Conservation (phyloP, 2,113 vertebrate genomes). For the Sinocyclocheilus anshuiensis region DNA sequence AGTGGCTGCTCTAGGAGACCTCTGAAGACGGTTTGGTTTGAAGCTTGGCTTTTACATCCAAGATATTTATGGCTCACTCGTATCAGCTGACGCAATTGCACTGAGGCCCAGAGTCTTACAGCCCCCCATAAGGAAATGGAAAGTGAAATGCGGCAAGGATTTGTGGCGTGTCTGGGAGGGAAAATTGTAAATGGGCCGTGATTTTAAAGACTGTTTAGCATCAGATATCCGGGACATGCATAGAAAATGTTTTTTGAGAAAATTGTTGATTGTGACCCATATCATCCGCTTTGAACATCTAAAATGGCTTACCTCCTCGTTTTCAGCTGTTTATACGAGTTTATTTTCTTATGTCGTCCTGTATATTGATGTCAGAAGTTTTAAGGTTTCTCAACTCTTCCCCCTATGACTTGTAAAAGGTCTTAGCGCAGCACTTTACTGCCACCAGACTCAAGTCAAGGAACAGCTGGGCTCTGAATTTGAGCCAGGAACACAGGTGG, state of each 20-base stretch:
- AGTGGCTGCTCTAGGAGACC: not conserved
- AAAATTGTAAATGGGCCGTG: not conserved
- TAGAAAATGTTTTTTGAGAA: not conserved
- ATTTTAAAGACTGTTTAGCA: not conserved
- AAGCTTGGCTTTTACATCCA: slow-evolving; percentile 14
- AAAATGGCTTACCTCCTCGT: not conserved
- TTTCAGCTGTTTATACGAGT: slow-evolving; percentile 30
- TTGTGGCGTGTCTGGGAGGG: slow-evolving; percentile 14
- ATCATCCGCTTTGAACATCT: not conserved
- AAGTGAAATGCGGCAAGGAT: slow-evolving; percentile 62
- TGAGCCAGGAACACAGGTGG: slow-evolving; percentile 75
- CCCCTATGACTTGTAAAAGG: slow-evolving; percentile 63
- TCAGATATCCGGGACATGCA: not conserved
- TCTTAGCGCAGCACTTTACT: slow-evolving; percentile 77
- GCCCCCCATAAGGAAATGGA: slow-evolving; percentile 69
- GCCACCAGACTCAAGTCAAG: slow-evolving; percentile 69
- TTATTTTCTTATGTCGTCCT: slow-evolving; percentile 55
- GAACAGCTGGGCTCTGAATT: slow-evolving; percentile 76
- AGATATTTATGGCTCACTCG: slow-evolving; percentile 76
- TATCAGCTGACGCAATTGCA: slow-evolving; percentile 75
- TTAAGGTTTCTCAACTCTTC: slow-evolving; percentile 64
- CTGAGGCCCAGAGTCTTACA: slow-evolving; percentile 62
- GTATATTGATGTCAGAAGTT: slow-evolving; percentile 66
- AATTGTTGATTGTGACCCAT: not conserved
- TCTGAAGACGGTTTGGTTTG: slow-evolving; percentile 18